Conservation (phyloP, 2,888 invertebrate genomes). For the Ennomos quercinarius region DNA sequence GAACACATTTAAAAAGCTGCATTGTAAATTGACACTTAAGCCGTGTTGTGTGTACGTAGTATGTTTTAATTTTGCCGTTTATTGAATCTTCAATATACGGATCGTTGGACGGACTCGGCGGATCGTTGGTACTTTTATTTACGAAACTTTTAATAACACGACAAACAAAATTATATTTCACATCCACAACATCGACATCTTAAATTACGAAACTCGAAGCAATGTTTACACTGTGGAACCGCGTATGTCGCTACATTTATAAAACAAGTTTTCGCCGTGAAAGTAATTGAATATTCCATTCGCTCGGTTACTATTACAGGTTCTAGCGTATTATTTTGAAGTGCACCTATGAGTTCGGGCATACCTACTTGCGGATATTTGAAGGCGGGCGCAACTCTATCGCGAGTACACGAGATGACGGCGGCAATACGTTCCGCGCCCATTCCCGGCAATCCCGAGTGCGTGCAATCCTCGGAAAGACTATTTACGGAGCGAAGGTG, state of each 20-base stretch:
- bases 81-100: conserved; percentile 6
- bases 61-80: not conserved
- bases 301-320: not conserved
- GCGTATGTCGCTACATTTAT: conserved; percentile 1
- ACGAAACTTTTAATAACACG: conserved; percentile 15
- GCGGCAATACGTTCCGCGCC: conserved; percentile 50
- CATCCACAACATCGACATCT: conserved; percentile 1
- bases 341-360: conserved; percentile 1
- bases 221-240: not conserved
- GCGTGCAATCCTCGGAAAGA: conserved; percentile 57
- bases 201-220: conserved; percentile 6
- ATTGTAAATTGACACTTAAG: too few relatives aligned
- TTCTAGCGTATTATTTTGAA: conserved; percentile 1
- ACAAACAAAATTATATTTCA: conserved; percentile 7
- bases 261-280: not conserved
- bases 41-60: too few relatives aligned
- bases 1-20: too few relatives aligned
- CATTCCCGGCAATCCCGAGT: conserved; percentile 52
- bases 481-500: conserved; percentile 38
- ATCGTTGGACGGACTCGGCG: conserved; percentile 5
- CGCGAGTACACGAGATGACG: conserved; percentile 34
- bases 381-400: conserved; percentile 41
- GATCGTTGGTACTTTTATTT: conserved; percentile 9
- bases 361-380: not conserved
- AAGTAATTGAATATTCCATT: conserved; percentile 2